Percentiles rank a stretch among this genome's conserved stretches.
Evolutionary conservation across 2,888 invertebrate genomes (phyloP).

Genomic region (Nomada flava): DNA sequence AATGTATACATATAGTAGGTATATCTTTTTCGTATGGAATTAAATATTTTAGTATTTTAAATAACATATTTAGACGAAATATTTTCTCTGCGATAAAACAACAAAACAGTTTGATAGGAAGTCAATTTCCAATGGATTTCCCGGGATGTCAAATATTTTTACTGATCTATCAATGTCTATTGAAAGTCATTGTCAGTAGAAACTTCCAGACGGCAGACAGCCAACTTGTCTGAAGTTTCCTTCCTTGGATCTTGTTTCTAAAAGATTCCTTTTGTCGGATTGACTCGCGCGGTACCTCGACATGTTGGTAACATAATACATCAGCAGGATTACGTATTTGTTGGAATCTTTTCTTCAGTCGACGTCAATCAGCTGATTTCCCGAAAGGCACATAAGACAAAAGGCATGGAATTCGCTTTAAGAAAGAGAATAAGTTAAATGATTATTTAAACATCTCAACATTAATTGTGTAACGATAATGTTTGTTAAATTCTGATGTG

Average conservation of each 20-base stretch:
- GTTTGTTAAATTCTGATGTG: too few species aligned
- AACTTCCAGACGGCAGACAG: background rate
- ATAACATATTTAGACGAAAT: too few species aligned
- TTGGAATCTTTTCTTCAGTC: conserved; percentile 12
- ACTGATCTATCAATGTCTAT: conserved; percentile 3
- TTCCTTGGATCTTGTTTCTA: background rate
- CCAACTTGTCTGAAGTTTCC: background rate
- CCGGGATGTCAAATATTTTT: background rate
- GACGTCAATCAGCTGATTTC: conserved; percentile 8
- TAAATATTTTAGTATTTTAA: too few species aligned
- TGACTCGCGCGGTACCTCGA: background rate
- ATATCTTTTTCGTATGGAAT: too few species aligned
- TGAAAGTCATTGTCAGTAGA: background rate
- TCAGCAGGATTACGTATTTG: conserved; percentile 23
- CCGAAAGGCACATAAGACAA: background rate
- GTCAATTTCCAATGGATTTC: conserved; percentile 3
- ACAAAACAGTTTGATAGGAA: background rate
- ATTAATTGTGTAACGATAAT: too few species aligned
- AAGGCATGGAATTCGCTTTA: too few species aligned
- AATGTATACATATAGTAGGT: too few species aligned
- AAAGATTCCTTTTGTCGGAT: conserved; percentile 18
- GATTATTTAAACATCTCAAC: too few species aligned
- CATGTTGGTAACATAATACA: background rate
- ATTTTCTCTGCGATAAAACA: background rate
- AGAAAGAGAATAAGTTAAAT: too few species aligned